Conservation (phyloP, 2,113 vertebrate species). For the Campylomormyrus tamandua region DNA sequence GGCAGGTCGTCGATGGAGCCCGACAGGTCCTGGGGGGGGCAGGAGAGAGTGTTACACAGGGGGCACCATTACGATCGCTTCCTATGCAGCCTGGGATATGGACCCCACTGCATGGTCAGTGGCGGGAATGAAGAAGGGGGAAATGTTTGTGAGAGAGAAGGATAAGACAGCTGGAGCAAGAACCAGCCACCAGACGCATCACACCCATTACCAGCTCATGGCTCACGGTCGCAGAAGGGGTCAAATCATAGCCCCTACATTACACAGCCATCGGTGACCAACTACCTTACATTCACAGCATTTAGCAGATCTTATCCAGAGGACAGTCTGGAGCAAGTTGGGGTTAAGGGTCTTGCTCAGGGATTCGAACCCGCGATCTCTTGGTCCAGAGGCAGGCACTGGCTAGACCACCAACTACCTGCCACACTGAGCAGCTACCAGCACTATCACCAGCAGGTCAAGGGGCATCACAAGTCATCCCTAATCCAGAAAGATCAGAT, state of each 20-base stretch:
- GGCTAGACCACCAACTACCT: no score
- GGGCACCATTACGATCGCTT: background rate
- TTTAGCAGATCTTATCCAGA: no score
- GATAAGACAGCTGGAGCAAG: background rate
- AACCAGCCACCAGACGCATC: background rate
- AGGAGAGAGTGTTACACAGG: background rate
- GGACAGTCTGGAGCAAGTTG: no score
- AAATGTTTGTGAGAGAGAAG: background rate
- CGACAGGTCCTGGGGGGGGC: conserved; percentile 70
- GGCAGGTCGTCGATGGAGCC: conserved; percentile 90
- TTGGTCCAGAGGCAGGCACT: no score
- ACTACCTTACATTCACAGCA: background rate
- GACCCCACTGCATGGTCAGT: background rate
- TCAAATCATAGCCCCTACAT: background rate
- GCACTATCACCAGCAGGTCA: background rate
- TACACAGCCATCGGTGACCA: background rate
- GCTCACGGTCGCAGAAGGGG: background rate
- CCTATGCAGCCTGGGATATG: background rate
- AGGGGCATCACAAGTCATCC: background rate
- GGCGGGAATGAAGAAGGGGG: background rate
- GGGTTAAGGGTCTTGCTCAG: no score
- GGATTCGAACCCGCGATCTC: no score
- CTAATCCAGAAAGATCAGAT: background rate
- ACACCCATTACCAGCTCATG: background rate
- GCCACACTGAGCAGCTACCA: background rate